phyloP scores from a whole-genome alignment of 2,888 invertebrate species.

The Macropis europaea region DNA sequence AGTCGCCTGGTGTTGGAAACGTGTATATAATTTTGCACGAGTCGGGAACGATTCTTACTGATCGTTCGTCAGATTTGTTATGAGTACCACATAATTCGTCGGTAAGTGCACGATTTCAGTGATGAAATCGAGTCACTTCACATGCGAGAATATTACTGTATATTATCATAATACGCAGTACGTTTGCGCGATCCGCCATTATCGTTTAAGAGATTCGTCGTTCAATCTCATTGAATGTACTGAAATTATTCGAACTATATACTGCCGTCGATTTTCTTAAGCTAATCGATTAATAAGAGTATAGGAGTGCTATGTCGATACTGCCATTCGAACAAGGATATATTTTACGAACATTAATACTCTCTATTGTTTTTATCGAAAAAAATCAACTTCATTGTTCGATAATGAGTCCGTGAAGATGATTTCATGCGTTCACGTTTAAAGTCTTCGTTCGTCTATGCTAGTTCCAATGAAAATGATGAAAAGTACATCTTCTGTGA shows the following conservation, averaged over 20 bases:
- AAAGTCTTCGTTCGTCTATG: background rate
- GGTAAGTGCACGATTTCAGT: conserved; percentile 24
- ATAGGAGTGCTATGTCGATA: conserved; percentile 57
- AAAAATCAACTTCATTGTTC: background rate
- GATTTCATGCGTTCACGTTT: background rate
- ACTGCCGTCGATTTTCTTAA: conserved; percentile 64
- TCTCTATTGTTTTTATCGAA: conserved; percentile 3
- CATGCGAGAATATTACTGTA: conserved; percentile 2
- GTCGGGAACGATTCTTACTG: background rate
- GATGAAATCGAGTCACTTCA: background rate
- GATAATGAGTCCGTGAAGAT: background rate
- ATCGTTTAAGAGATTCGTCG: conserved; percentile 4
- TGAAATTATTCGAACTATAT: conserved; percentile 44
- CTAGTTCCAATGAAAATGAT: background rate
- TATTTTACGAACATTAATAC: conserved; percentile 13
- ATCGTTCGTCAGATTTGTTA: conserved; percentile 1
- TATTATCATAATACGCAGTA: conserved; percentile 1
- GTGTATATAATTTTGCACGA: conserved; percentile 73
- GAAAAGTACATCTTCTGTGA: background rate
- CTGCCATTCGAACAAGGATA: conserved; percentile 58
- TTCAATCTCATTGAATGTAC: conserved; percentile 15
- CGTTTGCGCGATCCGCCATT: background rate
- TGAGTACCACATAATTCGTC: background rate
- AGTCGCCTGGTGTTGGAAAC: conserved; percentile 77
- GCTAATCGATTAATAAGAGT: conserved; percentile 12